These are phyloP conservation scores for Ibycter americanus DNA, from an alignment of 2,797 vertebrate species.

Conservation along the genomic window DNA sequence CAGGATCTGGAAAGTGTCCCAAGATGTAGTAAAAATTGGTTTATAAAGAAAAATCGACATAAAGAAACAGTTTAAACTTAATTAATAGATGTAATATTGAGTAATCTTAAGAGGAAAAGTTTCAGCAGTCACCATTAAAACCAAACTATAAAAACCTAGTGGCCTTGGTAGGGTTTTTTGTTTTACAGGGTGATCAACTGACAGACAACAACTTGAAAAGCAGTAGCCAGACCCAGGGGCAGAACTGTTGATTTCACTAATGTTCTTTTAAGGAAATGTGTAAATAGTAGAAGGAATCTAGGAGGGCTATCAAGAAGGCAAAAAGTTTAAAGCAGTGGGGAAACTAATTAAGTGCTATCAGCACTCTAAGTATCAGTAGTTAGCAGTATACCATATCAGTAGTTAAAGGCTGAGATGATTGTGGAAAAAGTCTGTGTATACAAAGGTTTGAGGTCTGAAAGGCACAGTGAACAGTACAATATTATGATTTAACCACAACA, in stretches of 20 bases:
- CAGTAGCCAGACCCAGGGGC: neutral
- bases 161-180: neutral
- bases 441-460: neutral
- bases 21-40: neutral
- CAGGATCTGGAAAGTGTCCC: neutral
- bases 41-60: neutral
- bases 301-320: neutral
- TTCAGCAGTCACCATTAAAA: neutral
- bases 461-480: neutral
- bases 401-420: neutral
- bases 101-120: neutral
- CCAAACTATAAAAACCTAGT: neutral
- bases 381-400: neutral
- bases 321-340: neutral
- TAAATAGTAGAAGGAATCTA: neutral
- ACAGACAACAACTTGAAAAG: neutral
- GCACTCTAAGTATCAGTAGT: neutral
- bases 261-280: neutral
- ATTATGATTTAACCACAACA: neutral
- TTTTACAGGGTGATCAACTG: neutral
- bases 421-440: neutral
- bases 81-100: neutral
- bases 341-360: neutral
- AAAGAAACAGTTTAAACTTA: neutral
- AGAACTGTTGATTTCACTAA: neutral